A percentile compares a stretch with the other conserved stretches of the same genome.
These are phyloP conservation scores for Hypselothyrea guttata DNA, from an alignment of 2,888 invertebrate genomes.

Conservation along the genomic window DNA sequence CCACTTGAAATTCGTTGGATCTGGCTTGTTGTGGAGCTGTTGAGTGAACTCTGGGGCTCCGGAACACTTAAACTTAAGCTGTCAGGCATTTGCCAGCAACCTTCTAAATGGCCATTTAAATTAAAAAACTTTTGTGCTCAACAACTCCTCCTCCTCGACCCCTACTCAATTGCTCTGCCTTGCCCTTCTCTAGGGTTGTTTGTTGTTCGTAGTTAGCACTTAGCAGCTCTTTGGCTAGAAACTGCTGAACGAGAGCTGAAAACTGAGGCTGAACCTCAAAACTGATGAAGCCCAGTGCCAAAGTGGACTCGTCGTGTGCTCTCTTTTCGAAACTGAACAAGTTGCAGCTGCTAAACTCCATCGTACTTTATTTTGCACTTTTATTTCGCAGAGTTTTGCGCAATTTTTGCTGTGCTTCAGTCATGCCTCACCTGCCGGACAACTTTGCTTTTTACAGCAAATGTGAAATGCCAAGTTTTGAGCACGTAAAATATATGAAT, in stretches of 20 bases:
- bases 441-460: conserved; percentile 7
- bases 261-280: not conserved
- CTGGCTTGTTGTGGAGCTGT: not conserved
- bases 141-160: conserved; percentile 7
- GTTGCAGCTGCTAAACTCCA: conserved; percentile 31
- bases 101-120: conserved; percentile 59
- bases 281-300: not conserved
- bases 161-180: not conserved
- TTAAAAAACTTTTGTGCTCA: conserved; percentile 59
- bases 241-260: too few relatives aligned
- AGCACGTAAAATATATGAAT: conserved; percentile 16
- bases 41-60: conserved; percentile 3
- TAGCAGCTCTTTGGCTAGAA: conserved; percentile 4
- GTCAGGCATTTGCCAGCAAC: conserved; percentile 39
- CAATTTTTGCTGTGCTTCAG: conserved; percentile 29
- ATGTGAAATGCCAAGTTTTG: conserved; percentile 9
- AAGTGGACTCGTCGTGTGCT: too few relatives aligned
- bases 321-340: conserved; percentile 16
- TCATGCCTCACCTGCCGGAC: conserved; percentile 1
- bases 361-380: conserved; percentile 47
- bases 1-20: not conserved
- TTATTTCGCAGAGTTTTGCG: conserved; percentile 48
- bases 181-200: too few relatives aligned
- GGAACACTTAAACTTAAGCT: conserved; percentile 17
- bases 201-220: conserved; percentile 32